These are phyloP conservation scores for Diloba caeruleocephala DNA, from an alignment of 2,888 invertebrate genomes.

Conservation along the genomic window DNA sequence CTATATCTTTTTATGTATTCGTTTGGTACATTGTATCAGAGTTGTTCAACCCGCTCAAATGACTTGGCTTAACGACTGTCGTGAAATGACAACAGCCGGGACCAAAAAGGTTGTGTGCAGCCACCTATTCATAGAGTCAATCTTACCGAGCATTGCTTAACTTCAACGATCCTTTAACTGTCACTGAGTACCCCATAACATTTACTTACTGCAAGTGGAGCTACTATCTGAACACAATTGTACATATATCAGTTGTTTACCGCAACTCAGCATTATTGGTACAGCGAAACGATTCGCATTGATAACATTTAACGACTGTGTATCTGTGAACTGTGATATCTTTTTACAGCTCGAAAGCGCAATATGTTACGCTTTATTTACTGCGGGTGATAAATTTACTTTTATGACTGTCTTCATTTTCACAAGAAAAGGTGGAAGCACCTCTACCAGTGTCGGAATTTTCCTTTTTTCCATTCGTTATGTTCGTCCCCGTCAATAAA, in stretches of 20 bases:
- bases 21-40: too few relatives aligned
- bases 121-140: too few relatives aligned
- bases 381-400: slow-evolving; percentile 81
- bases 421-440: slow-evolving; percentile 69
- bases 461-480: slow-evolving; percentile 68
- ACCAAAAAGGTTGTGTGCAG: too few relatives aligned
- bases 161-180: too few relatives aligned
- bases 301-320: slow-evolving; percentile 67
- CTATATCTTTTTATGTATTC: too few relatives aligned
- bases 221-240: too few relatives aligned
- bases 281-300: slow-evolving; percentile 49
- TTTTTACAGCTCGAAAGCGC: slow-evolving; percentile 75
- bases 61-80: too few relatives aligned
- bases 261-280: slow-evolving; percentile 10
- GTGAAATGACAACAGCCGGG: too few relatives aligned
- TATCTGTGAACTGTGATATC: slow-evolving; percentile 67
- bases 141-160: too few relatives aligned
- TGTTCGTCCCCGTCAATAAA: slow-evolving; percentile 73
- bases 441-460: slow-evolving; percentile 65
- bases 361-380: slow-evolving; percentile 85
- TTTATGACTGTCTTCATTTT: slow-evolving; percentile 85
- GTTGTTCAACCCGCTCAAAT: too few relatives aligned
- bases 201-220: too few relatives aligned
- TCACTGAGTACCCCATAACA: too few relatives aligned
- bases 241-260: not conserved